These are phyloP conservation scores for Orycteropus afer DNA, from an alignment of 2,113 vertebrate species.

Conservation along the genomic window DNA sequence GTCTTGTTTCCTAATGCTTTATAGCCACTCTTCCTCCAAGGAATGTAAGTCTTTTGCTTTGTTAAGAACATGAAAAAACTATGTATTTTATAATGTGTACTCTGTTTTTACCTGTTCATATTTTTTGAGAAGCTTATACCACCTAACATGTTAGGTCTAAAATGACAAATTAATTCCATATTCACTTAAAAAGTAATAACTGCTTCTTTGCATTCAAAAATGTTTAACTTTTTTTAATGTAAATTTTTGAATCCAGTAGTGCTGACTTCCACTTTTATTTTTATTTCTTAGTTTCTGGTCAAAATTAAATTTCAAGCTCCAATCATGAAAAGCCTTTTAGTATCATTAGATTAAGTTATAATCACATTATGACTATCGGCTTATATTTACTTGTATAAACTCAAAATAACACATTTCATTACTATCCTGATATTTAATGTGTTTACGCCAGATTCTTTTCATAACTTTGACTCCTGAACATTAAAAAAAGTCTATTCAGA, in stretches of 20 bases:
- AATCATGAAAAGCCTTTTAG: conserved; percentile 53
- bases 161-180: background rate
- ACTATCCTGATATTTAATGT: conserved; percentile 67
- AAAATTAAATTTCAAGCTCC: background rate
- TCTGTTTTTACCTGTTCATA: background rate
- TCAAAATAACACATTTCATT: conserved; percentile 49
- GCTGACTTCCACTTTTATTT: conserved; percentile 22
- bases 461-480: conserved; percentile 36
- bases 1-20: background rate
- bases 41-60: background rate
- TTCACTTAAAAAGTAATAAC: background rate
- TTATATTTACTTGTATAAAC: conserved; percentile 54
- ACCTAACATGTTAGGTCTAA: conserved; percentile 17
- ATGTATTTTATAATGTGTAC: background rate
- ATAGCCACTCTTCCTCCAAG: background rate
- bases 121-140: background rate
- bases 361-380: background rate
- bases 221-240: conserved; percentile 1
- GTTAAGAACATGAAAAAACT: background rate
- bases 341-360: conserved; percentile 64
- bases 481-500: conserved; percentile 23
- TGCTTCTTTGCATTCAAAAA: conserved; percentile 15
- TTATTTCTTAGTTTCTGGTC: conserved; percentile 53
- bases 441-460: conserved; percentile 61
- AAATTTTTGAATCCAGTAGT: conserved; percentile 49